Evolutionary conservation across 2,888 invertebrate genomes (phyloP).

Genomic region (Dexiosoma caninum): DNA sequence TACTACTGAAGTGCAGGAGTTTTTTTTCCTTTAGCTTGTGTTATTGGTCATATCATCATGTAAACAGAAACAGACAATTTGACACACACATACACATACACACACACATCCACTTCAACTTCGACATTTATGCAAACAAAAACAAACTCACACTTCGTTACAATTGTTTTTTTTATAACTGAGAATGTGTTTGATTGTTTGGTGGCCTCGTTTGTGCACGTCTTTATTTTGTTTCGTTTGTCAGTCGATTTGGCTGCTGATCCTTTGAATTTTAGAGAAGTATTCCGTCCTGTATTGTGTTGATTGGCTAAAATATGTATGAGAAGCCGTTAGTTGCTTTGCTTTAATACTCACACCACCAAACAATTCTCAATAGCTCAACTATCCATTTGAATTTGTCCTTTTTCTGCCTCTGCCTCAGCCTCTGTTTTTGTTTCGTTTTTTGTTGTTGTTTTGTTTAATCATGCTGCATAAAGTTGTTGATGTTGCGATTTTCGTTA

Average conservation of each 20-base stretch:
- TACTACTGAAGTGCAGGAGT: slow-evolving; percentile 3
- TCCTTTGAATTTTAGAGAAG: slow-evolving; percentile 33
- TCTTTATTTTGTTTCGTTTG: not conserved
- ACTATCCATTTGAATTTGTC: slow-evolving; percentile 21
- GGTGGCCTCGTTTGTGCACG: not conserved
- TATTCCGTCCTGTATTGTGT: too few relatives aligned
- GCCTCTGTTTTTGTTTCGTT: too few relatives aligned
- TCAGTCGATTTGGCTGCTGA: slow-evolving; percentile 26
- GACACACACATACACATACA: not conserved
- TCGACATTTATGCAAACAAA: not conserved
- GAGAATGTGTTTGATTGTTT: slow-evolving; percentile 25
- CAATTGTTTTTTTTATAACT: not conserved
- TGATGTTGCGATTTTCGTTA: slow-evolving; percentile 61
- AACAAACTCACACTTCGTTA: not conserved
- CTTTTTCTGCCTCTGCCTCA: not conserved
- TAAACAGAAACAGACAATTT: slow-evolving; percentile 32
- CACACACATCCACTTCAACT: not conserved
- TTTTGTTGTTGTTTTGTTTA: not conserved
- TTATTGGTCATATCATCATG: slow-evolving; percentile 55
- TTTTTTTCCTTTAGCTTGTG: slow-evolving; percentile 24
- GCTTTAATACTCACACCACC: slow-evolving; percentile 13
- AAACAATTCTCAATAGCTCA: not conserved
- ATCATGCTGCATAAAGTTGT: slow-evolving; percentile 49
- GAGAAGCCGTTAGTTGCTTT: slow-evolving; percentile 26
- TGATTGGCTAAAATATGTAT: slow-evolving; percentile 1